Percentiles rank a stretch among this genome's conserved stretches.
These are phyloP conservation scores for Pterocles gutturalis DNA, from an alignment of 2,113 vertebrate genomes.

Conservation along the genomic window DNA sequence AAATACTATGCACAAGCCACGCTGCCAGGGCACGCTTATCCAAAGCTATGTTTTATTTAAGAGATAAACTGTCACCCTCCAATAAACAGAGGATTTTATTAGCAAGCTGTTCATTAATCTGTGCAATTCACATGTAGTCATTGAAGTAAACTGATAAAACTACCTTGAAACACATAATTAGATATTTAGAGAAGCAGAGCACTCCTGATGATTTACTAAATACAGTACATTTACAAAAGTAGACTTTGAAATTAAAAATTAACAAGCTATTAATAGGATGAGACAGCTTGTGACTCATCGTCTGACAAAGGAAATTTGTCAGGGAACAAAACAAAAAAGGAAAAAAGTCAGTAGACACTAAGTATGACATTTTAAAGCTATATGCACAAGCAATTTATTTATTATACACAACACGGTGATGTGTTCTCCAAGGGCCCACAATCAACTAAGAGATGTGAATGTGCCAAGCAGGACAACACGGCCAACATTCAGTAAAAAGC, in stretches of 20 bases:
- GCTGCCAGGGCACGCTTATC: not conserved
- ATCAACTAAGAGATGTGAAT: not conserved
- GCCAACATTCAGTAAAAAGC: not conserved
- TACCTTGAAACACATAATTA: not conserved
- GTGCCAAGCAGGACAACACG: not conserved
- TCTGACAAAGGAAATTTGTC: constrained; percentile 30
- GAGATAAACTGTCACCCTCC: not conserved
- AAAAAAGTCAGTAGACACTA: not conserved
- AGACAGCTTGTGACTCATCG: constrained; percentile 39
- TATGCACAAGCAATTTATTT: not conserved
- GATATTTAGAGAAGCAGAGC: not conserved
- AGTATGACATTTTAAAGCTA: constrained; percentile 10
- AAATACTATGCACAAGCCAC: not conserved
- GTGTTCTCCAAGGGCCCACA: not conserved
- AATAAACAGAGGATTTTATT: not conserved
- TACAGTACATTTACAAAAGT: not conserved
- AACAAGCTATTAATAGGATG: constrained; percentile 55
- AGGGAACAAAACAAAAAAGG: not conserved
- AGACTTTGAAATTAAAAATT: constrained; percentile 49
- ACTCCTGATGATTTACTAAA: not conserved
- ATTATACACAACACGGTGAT: not conserved
- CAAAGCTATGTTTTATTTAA: not conserved
- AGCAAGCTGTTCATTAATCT: not conserved
- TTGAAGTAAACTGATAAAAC: not conserved
- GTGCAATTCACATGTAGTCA: not conserved